Evolutionary conservation across 2,888 invertebrate genomes (phyloP).

Genomic region (Caenorhabditis japonica): DNA sequence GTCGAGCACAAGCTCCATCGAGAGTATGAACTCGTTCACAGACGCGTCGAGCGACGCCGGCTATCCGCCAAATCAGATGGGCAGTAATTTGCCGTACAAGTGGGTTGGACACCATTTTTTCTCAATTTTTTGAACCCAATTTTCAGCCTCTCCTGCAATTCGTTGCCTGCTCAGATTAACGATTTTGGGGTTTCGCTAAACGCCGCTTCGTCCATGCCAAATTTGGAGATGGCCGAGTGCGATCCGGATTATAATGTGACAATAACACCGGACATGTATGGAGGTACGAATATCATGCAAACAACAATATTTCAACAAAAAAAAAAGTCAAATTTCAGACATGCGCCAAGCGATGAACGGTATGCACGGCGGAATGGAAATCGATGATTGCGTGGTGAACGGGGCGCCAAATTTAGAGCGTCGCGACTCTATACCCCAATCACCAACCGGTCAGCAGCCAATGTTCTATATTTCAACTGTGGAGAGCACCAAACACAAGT

Average conservation of each 20-base stretch:
- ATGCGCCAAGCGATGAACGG: conserved; percentile 62
- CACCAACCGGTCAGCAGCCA: conserved; percentile 50
- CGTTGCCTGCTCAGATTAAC: conserved; percentile 59
- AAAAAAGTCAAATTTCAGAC: conserved; percentile 35
- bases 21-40: conserved; percentile 49
- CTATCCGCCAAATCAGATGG: conserved; percentile 50
- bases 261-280: conserved; percentile 73
- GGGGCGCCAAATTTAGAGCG: conserved; percentile 30
- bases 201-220: conserved; percentile 63
- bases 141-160: conserved; percentile 65
- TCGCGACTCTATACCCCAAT: conserved; percentile 43
- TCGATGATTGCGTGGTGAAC: conserved; percentile 16
- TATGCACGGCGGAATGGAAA: conserved; percentile 41
- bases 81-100: conserved; percentile 53
- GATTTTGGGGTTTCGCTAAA: conserved; percentile 57
- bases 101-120: background rate
- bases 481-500: conserved; percentile 68
- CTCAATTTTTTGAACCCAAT: background rate
- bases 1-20: conserved; percentile 56
- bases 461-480: conserved; percentile 66
- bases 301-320: background rate
- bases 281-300: conserved; percentile 50
- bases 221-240: conserved; percentile 64
- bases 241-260: conserved; percentile 76
- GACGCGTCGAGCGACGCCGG: conserved; percentile 40